These are phyloP conservation scores for Anseranas semipalmata DNA, from an alignment of 2,113 vertebrate species.

Conservation along the genomic window DNA sequence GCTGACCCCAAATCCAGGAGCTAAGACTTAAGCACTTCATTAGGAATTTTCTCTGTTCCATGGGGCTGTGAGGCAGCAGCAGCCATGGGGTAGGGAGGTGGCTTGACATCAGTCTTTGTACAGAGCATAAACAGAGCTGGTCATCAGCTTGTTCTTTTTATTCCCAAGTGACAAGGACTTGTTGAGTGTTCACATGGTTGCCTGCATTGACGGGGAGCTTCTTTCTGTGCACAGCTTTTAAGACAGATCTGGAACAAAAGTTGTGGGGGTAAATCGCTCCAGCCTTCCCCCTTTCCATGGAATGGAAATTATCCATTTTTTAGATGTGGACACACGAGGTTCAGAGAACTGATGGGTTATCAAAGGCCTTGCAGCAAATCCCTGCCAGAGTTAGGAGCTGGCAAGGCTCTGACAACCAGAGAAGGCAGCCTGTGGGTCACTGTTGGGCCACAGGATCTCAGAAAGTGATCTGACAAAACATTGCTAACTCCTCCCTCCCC, in stretches of 20 bases:
- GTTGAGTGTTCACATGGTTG: not conserved
- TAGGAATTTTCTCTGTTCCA: not conserved
- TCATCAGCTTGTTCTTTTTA: not conserved
- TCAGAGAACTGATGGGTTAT: not conserved
- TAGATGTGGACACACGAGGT: not conserved
- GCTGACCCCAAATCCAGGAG: not conserved
- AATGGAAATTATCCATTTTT: not conserved
- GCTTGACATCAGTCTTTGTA: not conserved
- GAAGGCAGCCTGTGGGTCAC: not conserved
- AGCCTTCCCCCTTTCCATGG: not conserved
- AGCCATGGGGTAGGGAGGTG: not conserved
- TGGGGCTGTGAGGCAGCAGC: not conserved
- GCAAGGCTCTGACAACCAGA: not conserved
- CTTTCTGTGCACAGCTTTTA: not conserved
- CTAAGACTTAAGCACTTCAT: not conserved
- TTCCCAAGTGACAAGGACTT: not conserved
- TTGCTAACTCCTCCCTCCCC: not conserved
- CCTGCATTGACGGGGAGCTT: not conserved
- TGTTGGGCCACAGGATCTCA: not conserved
- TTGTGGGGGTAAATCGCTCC: not conserved
- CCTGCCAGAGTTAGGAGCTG: not conserved
- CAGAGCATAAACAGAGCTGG: not conserved
- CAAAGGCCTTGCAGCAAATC: not conserved
- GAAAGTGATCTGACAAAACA: not conserved
- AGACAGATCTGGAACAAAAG: not conserved